phyloP scores from a whole-genome alignment of 2,888 invertebrate genomes.

The Esperia sulphurella region DNA sequence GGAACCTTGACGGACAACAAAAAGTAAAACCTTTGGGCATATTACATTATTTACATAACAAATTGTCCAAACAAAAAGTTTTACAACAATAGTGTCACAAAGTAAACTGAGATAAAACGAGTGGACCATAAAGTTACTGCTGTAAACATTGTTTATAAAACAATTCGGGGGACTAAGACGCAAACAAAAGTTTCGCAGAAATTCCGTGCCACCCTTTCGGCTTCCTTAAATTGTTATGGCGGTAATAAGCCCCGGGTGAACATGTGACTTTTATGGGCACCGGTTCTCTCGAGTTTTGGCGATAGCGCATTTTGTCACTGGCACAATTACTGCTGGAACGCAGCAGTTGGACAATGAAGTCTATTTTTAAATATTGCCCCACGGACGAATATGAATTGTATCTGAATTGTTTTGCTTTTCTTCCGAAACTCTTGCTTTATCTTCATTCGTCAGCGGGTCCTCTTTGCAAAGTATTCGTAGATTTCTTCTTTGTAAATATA shows the following conservation, averaged over 20 bases:
- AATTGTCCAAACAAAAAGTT: constrained; percentile 51
- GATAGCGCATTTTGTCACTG: constrained; percentile 61
- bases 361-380: constrained; percentile 45
- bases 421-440: no score
- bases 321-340: constrained; percentile 50
- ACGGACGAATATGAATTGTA: constrained; percentile 15
- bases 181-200: constrained; percentile 70
- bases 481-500: no score
- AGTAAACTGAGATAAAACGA: constrained; percentile 61
- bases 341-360: constrained; percentile 41
- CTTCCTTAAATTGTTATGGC: constrained; percentile 77
- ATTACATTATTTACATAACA: constrained; percentile 30
- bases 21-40: constrained; percentile 53
- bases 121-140: constrained; percentile 70
- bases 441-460: no score
- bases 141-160: constrained; percentile 77
- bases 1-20: constrained; percentile 28
- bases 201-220: constrained; percentile 71
- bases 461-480: no score
- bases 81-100: constrained; percentile 56
- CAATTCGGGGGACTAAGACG: constrained; percentile 62
- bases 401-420: no score
- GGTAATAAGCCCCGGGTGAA: constrained; percentile 67
- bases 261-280: constrained; percentile 74
- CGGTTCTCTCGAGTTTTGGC: constrained; percentile 65